Conservation (phyloP, 2,888 invertebrate genomes). For the Drosophila mayaguana region DNA sequence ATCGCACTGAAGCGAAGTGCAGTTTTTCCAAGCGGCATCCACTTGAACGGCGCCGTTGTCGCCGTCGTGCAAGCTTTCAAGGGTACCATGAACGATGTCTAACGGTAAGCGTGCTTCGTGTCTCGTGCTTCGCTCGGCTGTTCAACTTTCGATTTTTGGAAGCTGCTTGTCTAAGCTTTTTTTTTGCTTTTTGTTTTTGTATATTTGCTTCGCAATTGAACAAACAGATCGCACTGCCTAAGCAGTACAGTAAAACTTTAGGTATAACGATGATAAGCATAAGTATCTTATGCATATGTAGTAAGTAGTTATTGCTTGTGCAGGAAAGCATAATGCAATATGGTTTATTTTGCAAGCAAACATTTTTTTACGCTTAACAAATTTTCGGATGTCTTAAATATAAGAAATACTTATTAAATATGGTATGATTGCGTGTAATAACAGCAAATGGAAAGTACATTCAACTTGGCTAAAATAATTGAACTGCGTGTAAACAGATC, state of each 20-base stretch:
- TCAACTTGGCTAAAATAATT: slow-evolving; percentile 3
- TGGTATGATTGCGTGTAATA: slow-evolving; percentile 7
- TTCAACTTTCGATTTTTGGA: slow-evolving; percentile 67
- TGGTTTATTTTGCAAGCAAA: slow-evolving; percentile 68
- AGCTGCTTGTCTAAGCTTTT: slow-evolving; percentile 60
- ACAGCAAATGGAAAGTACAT: background rate
- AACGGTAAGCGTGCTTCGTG: slow-evolving; percentile 48
- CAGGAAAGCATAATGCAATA: slow-evolving; percentile 53
- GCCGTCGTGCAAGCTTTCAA: slow-evolving; percentile 68
- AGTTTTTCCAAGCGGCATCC: slow-evolving; percentile 60
- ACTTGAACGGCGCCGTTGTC: slow-evolving; percentile 47
- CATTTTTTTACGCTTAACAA: slow-evolving; percentile 53
- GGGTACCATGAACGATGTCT: slow-evolving; percentile 54
- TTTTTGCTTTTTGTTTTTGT: background rate
- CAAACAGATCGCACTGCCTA: slow-evolving; percentile 32
- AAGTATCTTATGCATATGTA: slow-evolving; percentile 43
- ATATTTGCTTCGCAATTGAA: slow-evolving; percentile 24
- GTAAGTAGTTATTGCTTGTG: slow-evolving; percentile 27
- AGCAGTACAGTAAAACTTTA: slow-evolving; percentile 38
- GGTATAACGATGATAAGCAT: slow-evolving; percentile 44
- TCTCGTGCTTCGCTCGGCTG: slow-evolving; percentile 16
- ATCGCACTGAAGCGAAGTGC: slow-evolving; percentile 72
- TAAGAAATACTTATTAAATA: slow-evolving; percentile 17
- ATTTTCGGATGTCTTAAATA: slow-evolving; percentile 19
- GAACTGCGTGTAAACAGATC: background rate